Conservation (phyloP, 2,113 vertebrate genomes). For the Cygnus atratus region DNA sequence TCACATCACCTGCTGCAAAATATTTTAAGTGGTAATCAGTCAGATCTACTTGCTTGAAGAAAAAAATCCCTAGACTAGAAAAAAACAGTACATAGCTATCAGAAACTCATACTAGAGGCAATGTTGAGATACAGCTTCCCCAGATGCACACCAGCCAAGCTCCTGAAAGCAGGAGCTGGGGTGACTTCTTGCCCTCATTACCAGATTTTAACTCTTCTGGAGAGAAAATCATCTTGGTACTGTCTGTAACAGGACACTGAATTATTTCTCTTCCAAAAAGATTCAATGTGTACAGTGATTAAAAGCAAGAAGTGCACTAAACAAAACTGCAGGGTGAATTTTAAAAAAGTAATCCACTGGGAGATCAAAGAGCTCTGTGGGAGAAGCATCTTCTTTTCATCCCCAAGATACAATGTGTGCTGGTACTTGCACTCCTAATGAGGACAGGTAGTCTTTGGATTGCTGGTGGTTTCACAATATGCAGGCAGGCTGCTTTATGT, state of each 20-base stretch:
- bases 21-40: neutral
- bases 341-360: neutral
- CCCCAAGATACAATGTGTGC: neutral
- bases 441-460: neutral
- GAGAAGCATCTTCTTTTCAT: neutral
- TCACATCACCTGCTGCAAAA: neutral
- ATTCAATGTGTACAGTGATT: neutral
- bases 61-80: neutral
- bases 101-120: no score
- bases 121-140: neutral
- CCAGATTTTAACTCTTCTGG: neutral
- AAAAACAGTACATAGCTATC: neutral
- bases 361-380: neutral
- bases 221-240: neutral
- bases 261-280: neutral
- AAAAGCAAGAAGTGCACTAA: neutral
- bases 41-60: neutral
- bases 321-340: no score
- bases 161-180: neutral
- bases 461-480: neutral
- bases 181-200: neutral
- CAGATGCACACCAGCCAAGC: neutral
- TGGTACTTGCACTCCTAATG: neutral
- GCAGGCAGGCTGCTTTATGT: neutral
- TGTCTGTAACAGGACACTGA: neutral